These are phyloP conservation scores for Noturus placidus DNA, from an alignment of 2,113 vertebrate species.

Conservation along the genomic window DNA sequence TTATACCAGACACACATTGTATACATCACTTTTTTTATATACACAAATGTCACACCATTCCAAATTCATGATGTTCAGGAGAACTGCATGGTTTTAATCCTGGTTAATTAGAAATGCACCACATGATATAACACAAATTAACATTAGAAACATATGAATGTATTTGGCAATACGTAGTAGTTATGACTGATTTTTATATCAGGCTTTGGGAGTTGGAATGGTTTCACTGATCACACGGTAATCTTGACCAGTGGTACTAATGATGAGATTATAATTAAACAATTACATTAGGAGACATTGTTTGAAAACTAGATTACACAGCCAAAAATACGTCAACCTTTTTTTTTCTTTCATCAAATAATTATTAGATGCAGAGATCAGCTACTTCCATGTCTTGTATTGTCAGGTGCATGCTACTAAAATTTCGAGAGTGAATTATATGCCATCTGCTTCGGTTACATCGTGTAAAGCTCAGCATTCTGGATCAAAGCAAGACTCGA, in stretches of 20 bases:
- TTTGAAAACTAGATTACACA: neutral
- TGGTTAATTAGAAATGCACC: neutral
- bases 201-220: neutral
- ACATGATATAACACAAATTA: neutral
- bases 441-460: slow-evolving; percentile 6
- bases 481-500: neutral
- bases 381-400: neutral
- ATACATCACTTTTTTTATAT: too few species aligned
- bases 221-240: neutral
- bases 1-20: neutral
- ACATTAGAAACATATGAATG: neutral
- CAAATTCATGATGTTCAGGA: neutral
- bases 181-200: neutral
- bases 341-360: neutral
- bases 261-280: neutral
- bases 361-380: neutral
- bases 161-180: neutral
- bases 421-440: too few species aligned
- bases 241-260: neutral
- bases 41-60: neutral
- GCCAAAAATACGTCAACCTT: neutral
- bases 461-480: neutral
- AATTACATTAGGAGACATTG: neutral
- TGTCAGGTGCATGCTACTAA: neutral
- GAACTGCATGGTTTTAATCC: neutral